These are phyloP conservation scores for Elysia chlorotica DNA, from an alignment of 1,140 invertebrate genomes.

Conservation along the genomic window DNA sequence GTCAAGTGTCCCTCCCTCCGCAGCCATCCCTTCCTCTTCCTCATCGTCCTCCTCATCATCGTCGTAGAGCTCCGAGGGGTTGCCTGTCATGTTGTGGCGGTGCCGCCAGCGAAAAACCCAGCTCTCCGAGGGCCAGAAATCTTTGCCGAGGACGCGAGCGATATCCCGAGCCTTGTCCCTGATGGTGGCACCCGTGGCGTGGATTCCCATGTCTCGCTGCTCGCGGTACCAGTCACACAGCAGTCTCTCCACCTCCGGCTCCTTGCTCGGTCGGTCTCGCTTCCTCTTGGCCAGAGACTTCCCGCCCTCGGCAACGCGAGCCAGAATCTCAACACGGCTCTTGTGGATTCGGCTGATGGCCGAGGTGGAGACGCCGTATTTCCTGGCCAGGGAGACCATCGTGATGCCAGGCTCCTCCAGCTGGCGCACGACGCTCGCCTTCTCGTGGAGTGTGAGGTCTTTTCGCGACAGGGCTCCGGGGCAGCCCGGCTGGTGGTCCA, in stretches of 20 bases:
- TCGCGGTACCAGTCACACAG: conserved; percentile 20
- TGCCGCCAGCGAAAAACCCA: conserved; percentile 23
- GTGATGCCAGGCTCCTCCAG: conserved; percentile 18
- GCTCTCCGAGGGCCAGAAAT: conserved; percentile 20
- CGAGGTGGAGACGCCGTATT: conserved; percentile 15
- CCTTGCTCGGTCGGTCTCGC: conserved; percentile 14
- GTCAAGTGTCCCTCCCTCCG: neutral
- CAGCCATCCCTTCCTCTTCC: neutral
- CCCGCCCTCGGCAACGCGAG: neutral
- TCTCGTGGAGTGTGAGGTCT: conserved; percentile 17
- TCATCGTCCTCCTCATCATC: neutral
- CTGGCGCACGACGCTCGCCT: conserved; percentile 5
- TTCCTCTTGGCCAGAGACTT: neutral
- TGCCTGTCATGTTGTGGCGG: conserved; percentile 5
- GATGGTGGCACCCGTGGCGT: conserved; percentile 10
- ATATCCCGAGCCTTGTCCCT: conserved; percentile 21
- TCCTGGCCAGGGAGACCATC: conserved; percentile 13
- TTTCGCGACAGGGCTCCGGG: conserved; percentile 4
- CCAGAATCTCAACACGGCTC: conserved; percentile 15
- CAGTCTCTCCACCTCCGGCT: conserved; percentile 18
- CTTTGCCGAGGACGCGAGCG: conserved; percentile 14
- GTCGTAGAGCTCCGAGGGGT: neutral
- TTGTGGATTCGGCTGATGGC: conserved; percentile 18
- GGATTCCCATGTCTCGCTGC: conserved; percentile 18
- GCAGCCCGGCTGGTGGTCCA: conserved; percentile 4